Evolutionary conservation across 2,888 invertebrate genomes (phyloP).

Genomic region (Siphlonurus alternatus): DNA sequence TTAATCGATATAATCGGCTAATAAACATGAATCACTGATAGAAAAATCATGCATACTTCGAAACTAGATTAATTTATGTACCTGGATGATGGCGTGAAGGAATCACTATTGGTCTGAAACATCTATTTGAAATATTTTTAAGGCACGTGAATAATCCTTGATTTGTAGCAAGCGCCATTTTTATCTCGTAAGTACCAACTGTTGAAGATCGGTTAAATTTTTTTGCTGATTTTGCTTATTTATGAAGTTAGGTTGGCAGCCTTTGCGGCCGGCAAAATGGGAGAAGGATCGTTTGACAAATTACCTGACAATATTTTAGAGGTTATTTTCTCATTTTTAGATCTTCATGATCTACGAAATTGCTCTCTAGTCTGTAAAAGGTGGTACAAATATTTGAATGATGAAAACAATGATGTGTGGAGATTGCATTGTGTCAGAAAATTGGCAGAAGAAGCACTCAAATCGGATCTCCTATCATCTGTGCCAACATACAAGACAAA

Average conservation of each 20-base stretch:
- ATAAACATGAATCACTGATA: too few relatives aligned
- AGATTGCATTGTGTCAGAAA: constrained; percentile 70
- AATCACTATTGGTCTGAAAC: not conserved
- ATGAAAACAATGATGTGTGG: constrained; percentile 95
- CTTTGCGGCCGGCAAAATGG: constrained; percentile 27
- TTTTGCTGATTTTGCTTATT: not conserved
- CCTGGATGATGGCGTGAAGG: not conserved
- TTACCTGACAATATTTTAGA: constrained; percentile 69
- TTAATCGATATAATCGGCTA: not conserved
- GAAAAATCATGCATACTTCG: too few relatives aligned
- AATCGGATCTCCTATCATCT: constrained; percentile 78
- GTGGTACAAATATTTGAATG: constrained; percentile 79
- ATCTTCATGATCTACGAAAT: constrained; percentile 67
- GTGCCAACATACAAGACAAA: constrained; percentile 86
- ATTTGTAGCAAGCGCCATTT: not conserved
- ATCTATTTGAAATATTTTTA: not conserved
- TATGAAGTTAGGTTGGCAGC: not conserved
- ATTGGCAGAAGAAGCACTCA: constrained; percentile 72
- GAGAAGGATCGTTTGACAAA: constrained; percentile 29
- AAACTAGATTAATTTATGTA: not conserved
- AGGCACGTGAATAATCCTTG: not conserved
- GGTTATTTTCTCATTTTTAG: constrained; percentile 80
- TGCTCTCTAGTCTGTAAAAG: constrained; percentile 85
- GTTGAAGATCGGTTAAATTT: too few relatives aligned
- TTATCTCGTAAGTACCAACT: too few relatives aligned